Evolutionary conservation across 2,113 vertebrate genomes (phyloP), one percentile per base, ranked within the genome.

Genomic region (Aplodontia rufa): DNA sequence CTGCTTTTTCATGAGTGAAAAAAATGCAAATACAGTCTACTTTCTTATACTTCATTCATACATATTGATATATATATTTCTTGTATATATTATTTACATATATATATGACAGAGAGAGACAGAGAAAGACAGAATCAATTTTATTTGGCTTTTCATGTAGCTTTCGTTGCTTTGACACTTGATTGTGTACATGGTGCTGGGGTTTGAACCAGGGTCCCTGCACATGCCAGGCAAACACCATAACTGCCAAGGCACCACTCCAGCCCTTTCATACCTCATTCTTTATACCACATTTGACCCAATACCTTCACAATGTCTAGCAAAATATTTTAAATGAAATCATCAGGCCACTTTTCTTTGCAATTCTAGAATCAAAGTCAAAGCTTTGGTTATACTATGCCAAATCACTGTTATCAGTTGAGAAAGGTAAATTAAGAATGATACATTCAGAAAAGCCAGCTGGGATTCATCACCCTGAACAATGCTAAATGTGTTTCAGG

Each of bases 371-470:
- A 92, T 28, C 37, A 85, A 90, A 96, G 22, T 74, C 60, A n/a
- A 58, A 80, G 17, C 40, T 83, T 92, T 93, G 80, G 87, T 16
- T 64, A 51, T 17, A 85, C 49, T 78, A 75, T 87, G 89, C 88
- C 62, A 96, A 95, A 93, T 11, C 8, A 42, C 26, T 51, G 3
- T 16, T 82, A n/a, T n/a, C 32, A 24, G 12, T 79, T 86, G 66
- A 92, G 92, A 87, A 90, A n/a, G 62, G n/a, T 92, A 78, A 94
- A 91, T n/a, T 92, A 91, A 80, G 62, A 93, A 79, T 72, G 45
- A 66, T 58, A 26, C 17, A 55, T 83, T 76, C 66, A 84, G 49
- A 93, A 90, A 97, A 32, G 37, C 49, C 62, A 72, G 35, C 32
- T 92, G 51, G 68, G 53, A 4, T 76, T 68, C 60, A 53, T 47